Percentiles rank a stretch among this genome's conserved stretches.
phyloP scores from a whole-genome alignment of 2,797 vertebrate species.

The Hyperoplus immaculatus region DNA sequence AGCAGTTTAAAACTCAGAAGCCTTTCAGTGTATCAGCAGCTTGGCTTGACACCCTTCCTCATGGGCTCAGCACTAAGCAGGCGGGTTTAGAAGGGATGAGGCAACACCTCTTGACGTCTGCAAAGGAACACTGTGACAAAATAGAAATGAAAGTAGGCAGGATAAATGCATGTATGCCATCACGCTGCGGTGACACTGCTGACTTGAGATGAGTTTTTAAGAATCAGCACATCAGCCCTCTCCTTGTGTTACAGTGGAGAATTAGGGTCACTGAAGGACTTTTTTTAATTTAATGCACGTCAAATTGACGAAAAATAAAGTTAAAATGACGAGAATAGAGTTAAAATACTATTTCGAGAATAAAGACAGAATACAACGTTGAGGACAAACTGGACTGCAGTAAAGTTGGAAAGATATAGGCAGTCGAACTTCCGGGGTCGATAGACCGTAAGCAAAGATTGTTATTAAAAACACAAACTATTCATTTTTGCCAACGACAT shows the following conservation, averaged over 20 bases:
- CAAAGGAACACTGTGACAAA: conserved; percentile 2
- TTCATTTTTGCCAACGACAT: no score
- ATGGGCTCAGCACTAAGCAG: neutral
- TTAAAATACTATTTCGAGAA: no score
- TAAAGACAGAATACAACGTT: no score
- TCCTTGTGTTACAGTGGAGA: neutral
- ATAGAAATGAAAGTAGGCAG: neutral
- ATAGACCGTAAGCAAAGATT: no score
- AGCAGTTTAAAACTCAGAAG: conserved; percentile 22
- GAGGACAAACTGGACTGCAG: no score
- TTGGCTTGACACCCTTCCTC: conserved; percentile 16
- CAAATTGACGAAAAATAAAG: no score
- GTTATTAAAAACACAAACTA: no score
- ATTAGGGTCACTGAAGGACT: no score
- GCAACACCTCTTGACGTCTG: conserved; percentile 19
- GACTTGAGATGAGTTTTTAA: neutral
- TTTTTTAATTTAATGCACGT: no score
- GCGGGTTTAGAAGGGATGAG: conserved; percentile 23
- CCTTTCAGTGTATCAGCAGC: conserved; percentile 1
- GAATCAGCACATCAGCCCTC: neutral
- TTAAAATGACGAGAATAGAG: no score
- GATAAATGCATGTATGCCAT: neutral
- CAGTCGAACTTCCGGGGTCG: no score
- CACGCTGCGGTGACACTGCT: neutral
- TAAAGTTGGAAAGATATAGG: no score